Evolutionary conservation across 1,140 invertebrate species (phyloP), one percentile per base, ranked within the genome.

Genomic region (Carcinoscorpius rotundicauda): DNA sequence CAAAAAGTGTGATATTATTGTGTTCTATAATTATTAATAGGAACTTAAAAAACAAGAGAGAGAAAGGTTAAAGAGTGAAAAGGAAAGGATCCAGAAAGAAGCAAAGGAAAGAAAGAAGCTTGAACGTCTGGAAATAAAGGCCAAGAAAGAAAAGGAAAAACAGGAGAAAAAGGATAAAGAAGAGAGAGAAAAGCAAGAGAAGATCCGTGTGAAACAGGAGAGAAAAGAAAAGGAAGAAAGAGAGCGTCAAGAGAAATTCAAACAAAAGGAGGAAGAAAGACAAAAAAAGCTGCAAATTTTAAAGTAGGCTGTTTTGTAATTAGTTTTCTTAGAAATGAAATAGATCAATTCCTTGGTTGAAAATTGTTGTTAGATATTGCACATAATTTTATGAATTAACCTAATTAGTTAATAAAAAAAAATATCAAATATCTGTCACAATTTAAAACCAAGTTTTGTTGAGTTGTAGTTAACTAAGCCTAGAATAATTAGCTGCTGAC

Each of bases 121-220:
- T 29, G 29, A 29, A 29, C 5, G 51, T 10, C 49, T 50, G 63
- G 66, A 61, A 69, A 58, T 3, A 60, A 60, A 48, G 60, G 56
- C 50, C 64, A 60, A 70, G 55, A 68, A 52, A 66, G 55, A 68
- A 67, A 60, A 61, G 69, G 57, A 64, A 65, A 65, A 64, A 62
- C 29, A 60, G 64, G 62, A 74, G 50, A 62, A 61, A 65, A 48
- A 56, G 11, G 61, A 9, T 29, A 52, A 53, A 11, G 49, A 51
- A 51, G 48, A 66, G 3, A 70, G 69, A 51, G 64, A 66, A 63
- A 60, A 29, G 51, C 49, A 64, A 52, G 52, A 52, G 50, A 67
- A 70, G 56, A 49, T 56, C 51, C 8, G 62, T 52, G 49, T 49
- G 29, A 64, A 67, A 62, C 52, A 56, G 49, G 52, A 61, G 11